phyloP scores from a whole-genome alignment of 2,797 vertebrate genomes.

The Falco concolor region DNA sequence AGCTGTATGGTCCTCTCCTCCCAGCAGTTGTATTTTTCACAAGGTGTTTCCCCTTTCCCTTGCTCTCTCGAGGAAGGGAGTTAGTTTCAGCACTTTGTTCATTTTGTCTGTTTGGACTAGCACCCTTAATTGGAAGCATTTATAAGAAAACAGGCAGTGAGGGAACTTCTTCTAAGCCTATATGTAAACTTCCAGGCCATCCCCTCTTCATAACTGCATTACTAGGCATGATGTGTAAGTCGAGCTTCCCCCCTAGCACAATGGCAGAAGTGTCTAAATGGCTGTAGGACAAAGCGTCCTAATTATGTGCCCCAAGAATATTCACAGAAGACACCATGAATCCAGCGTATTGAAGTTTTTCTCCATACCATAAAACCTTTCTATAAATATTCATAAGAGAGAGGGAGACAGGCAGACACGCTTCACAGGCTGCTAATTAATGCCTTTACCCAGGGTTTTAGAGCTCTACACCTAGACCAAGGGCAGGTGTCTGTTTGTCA shows the following conservation, averaged over 20 bases:
- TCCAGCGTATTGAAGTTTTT: conserved; percentile 4
- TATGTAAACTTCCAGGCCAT: neutral
- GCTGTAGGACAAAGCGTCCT: neutral
- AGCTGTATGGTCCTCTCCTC: neutral
- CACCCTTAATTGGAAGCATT: neutral
- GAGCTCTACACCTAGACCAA: neutral
- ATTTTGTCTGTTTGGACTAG: neutral
- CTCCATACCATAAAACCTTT: neutral
- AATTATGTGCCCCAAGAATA: neutral
- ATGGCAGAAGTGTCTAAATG: neutral
- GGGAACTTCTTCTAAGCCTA: neutral
- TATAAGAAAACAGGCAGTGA: neutral
- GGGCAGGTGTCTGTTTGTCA: neutral
- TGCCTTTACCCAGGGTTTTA: neutral
- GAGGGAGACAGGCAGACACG: neutral
- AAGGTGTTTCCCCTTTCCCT: neutral
- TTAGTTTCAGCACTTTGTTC: neutral
- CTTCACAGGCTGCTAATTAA: conserved; percentile 21
- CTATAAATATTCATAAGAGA: conserved; percentile 26
- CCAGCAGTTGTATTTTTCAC: neutral
- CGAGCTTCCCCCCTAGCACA: conserved; percentile 2
- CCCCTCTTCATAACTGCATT: neutral
- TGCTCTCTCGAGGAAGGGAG: neutral
- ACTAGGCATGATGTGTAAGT: neutral
- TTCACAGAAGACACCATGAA: neutral